Base-by-base conservation (phyloP, 2,113 vertebrate genomes). In the Eulemur rufifrons region DNA sequence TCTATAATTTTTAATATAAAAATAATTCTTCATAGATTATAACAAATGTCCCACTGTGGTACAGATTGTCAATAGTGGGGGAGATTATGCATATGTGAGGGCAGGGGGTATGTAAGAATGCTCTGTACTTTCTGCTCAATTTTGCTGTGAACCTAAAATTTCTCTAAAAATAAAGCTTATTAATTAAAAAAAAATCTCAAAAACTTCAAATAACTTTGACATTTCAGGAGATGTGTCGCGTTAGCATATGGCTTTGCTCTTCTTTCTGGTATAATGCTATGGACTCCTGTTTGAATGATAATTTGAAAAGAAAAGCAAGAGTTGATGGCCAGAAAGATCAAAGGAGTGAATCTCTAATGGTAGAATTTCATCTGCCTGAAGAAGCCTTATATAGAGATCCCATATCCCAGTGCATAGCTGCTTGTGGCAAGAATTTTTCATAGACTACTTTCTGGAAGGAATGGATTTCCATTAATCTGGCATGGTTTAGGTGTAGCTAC, bases 301-400 rank as follows among this genome's bases (percentile, higher is more conserved):
- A 63, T 94, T 95, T 84, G 71, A 71, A 52, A 69, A 63, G 71
- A 88, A 92, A 66, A 84, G n/a, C 45, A 83, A 56, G 81, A 92
- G n/a, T 59, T 82, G 73, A 15, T 89, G 50, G 56, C 80, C 37
- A 96, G 45, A 69, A 77, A 64, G 37, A 92, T 61, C 63, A 50
- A 20, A 92, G 39, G 34, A 85, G 14, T 50, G 17, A 69, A 4
- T 59, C 76, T 59, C 32, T 69, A 71, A 34, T 50, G 37, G 37
- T 66, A 27, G 64, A 80, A n/a, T 77, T 85, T 32, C 29, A 85
- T 77, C 61, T 91, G 59, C 21, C 81, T 21, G 80, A n/a, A 86
- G 42, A 92, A 50, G 4, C 59, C 42, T 64, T 68, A n/a, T 50
- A 50, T 37, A 74, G 68, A 74, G 69, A 2, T 11, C 39, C 23